phyloP scores from a whole-genome alignment of 35 echinoderm and acorn worm genomes.

The Hemicentrotus pulcherrimus region DNA sequence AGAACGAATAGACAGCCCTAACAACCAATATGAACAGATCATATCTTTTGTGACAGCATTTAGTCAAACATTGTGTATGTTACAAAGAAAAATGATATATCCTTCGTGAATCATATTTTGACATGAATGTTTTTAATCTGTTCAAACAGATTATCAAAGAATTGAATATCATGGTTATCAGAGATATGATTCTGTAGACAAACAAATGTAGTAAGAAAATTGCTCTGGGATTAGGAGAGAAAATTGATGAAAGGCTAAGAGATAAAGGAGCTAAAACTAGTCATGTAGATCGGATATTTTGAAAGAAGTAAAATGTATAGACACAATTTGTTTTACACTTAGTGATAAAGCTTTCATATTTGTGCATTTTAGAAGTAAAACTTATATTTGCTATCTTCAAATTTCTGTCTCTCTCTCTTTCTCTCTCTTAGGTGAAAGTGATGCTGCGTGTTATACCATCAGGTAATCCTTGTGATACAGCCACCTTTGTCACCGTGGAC shows the following conservation, averaged over 20 bases:
- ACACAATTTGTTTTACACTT: too few relatives aligned
- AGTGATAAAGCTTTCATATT: not conserved
- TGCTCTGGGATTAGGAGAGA: too few relatives aligned
- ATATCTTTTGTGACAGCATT: not conserved
- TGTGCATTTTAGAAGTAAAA: not conserved
- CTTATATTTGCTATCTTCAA: not conserved
- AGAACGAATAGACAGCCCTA: not conserved
- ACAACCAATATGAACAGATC: not conserved
- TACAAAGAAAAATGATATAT: not conserved
- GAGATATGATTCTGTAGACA: too few relatives aligned
- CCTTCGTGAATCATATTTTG: not conserved
- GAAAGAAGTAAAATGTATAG: too few relatives aligned
- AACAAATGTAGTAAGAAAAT: too few relatives aligned
- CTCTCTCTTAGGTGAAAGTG: slow-evolving; percentile 87
- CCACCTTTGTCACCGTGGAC: slow-evolving; percentile 93
- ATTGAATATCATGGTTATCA: too few relatives aligned
- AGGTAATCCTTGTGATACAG: slow-evolving; percentile 77
- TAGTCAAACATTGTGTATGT: not conserved
- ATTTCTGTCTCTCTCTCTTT: slow-evolving; percentile 16
- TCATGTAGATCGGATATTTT: too few relatives aligned
- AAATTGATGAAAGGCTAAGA: too few relatives aligned
- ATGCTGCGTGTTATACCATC: slow-evolving; percentile 94
- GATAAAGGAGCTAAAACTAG: too few relatives aligned
- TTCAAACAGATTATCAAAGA: too few relatives aligned
- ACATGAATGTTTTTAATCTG: not conserved